Percentiles rank a stretch among this genome's conserved stretches.
phyloP scores from a whole-genome alignment of 2,113 vertebrate genomes.

The Lota lota region DNA sequence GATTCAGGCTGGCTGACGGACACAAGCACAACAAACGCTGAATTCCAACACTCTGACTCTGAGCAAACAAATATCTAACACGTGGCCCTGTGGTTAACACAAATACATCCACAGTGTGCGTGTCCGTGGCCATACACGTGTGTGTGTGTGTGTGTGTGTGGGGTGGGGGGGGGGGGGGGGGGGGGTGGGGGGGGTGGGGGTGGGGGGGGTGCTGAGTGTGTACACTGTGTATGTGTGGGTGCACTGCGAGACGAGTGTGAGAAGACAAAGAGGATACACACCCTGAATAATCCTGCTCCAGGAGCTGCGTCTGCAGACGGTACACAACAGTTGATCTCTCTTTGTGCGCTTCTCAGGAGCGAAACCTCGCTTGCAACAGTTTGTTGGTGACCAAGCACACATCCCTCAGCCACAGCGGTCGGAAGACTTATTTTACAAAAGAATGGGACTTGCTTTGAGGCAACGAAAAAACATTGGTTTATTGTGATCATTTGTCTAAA shows the following conservation, averaged over 20 bases:
- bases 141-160: conserved; percentile 5
- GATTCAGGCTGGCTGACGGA: conserved; percentile 8
- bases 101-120: background rate
- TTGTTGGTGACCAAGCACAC: conserved; percentile 51
- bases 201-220: background rate
- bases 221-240: conserved; percentile 17
- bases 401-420: conserved; percentile 42
- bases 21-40: conserved; percentile 35
- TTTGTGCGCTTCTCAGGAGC: too few species aligned
- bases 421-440: conserved; percentile 58
- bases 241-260: conserved; percentile 13
- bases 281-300: too few species aligned
- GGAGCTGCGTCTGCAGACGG: too few species aligned
- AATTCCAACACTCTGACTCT: conserved; percentile 28
- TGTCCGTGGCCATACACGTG: too few species aligned
- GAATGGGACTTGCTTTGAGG: conserved; percentile 50
- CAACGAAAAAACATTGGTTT: conserved; percentile 66
- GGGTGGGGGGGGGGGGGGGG: too few species aligned
- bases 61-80: conserved; percentile 18
- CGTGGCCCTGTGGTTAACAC: conserved; percentile 24
- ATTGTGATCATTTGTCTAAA: conserved; percentile 55
- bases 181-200: background rate
- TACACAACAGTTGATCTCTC: too few species aligned
- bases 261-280: background rate
- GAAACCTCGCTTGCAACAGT: background rate